These are phyloP conservation scores for Leucophora obtusa DNA, from an alignment of 2,888 invertebrate species.

Conservation along the genomic window DNA sequence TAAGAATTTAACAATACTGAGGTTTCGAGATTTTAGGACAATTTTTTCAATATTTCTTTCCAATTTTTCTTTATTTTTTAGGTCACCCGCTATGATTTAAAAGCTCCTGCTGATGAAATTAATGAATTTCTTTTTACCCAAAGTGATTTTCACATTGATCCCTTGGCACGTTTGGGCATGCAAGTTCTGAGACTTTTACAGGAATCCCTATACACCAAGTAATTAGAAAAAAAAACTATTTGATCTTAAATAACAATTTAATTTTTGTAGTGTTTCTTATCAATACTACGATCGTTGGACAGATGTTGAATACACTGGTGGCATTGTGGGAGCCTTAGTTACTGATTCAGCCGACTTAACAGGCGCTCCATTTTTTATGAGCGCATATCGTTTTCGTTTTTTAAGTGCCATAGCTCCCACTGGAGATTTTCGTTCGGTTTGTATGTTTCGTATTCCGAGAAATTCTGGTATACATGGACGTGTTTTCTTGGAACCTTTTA, in stretches of 20 bases:
- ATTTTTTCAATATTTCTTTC: not conserved
- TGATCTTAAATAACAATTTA: too few species aligned
- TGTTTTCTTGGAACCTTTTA: conserved; percentile 82
- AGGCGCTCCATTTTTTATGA: conserved; percentile 66
- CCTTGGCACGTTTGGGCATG: conserved; percentile 70
- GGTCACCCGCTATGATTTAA: conserved; percentile 68
- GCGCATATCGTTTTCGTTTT: conserved; percentile 65
- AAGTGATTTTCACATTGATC: conserved; percentile 69
- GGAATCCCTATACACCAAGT: conserved; percentile 73
- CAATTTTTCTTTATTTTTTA: conserved; percentile 33
- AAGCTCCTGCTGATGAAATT: conserved; percentile 65
- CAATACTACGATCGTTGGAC: conserved; percentile 70
- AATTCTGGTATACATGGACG: conserved; percentile 80
- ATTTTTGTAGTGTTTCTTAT: conserved; percentile 64
- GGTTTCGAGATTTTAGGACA: not conserved
- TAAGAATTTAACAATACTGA: not conserved
- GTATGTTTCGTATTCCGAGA: conserved; percentile 82
- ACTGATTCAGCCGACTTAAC: conserved; percentile 70
- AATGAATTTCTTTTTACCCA: conserved; percentile 68
- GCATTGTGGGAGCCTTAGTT: conserved; percentile 71
- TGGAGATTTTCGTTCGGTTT: conserved; percentile 76
- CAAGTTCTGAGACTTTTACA: conserved; percentile 67
- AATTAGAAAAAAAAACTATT: conserved; percentile 20
- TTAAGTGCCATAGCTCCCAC: conserved; percentile 65
- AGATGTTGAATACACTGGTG: conserved; percentile 70